Evolutionary conservation across 2,888 invertebrate species (phyloP).

Genomic region (Apamea crenata): DNA sequence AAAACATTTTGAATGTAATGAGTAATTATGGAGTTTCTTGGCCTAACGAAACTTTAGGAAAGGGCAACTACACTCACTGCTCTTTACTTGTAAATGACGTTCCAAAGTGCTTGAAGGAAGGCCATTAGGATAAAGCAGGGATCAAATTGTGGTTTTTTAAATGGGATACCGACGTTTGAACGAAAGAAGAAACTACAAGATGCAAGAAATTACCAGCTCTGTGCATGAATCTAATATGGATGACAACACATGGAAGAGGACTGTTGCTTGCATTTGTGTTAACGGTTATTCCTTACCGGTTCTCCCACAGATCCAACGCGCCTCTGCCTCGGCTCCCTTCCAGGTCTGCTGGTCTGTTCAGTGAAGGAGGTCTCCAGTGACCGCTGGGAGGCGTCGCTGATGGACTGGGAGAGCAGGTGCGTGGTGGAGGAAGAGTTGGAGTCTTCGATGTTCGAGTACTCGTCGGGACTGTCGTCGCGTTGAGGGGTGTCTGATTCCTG

Average conservation of each 20-base stretch:
- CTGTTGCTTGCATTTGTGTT: not conserved
- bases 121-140: not conserved
- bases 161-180: not conserved
- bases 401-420: slow-evolving; percentile 84
- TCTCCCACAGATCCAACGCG: slow-evolving; percentile 82
- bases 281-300: slow-evolving; percentile 69
- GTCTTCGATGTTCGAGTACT: slow-evolving; percentile 85
- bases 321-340: slow-evolving; percentile 73
- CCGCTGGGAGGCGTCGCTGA: slow-evolving; percentile 80
- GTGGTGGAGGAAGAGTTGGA: slow-evolving; percentile 86
- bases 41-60: not conserved
- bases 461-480: slow-evolving; percentile 86
- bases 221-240: not conserved
- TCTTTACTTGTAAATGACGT: not conserved
- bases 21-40: not conserved
- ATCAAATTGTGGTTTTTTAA: not conserved
- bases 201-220: not conserved
- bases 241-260: not conserved
- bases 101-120: not conserved
- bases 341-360: slow-evolving; percentile 71
- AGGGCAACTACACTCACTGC: not conserved
- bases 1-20: not conserved
- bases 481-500: slow-evolving; percentile 87
- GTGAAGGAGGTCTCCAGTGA: slow-evolving; percentile 85
- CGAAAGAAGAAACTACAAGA: not conserved